Conservation (phyloP, 2,797 vertebrate species). For the Sebastes melanostomus region DNA sequence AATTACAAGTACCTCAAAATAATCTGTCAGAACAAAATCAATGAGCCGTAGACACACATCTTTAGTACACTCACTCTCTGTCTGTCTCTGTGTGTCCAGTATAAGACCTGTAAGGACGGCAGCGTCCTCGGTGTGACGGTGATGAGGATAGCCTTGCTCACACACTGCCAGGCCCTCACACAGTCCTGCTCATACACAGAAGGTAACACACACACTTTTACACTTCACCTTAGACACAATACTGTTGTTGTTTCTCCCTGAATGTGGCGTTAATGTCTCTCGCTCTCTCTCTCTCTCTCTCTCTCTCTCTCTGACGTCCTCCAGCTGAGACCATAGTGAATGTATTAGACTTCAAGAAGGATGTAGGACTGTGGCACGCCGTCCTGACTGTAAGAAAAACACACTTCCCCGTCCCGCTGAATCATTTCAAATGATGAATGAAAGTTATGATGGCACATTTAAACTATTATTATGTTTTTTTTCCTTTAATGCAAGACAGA, state of each 20-base stretch:
- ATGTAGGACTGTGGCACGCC: conserved; percentile 97
- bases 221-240: not conserved
- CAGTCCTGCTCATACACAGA: conserved; percentile 96
- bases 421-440: not conserved
- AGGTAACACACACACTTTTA: conserved; percentile 76
- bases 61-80: not conserved
- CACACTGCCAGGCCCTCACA: conserved; percentile 95
- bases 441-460: not conserved
- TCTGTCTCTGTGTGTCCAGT: conserved; percentile 75
- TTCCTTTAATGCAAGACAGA: not conserved
- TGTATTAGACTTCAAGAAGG: conserved; percentile 98
- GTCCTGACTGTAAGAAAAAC: conserved; percentile 90
- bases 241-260: not conserved
- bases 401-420: not conserved
- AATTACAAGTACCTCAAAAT: too few species aligned
- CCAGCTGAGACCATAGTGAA: conserved; percentile 98
- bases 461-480: not conserved
- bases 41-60: too few species aligned
- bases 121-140: conserved; percentile 94
- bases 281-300: not conserved
- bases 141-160: conserved; percentile 90
- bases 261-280: not conserved
- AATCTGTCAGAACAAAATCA: too few species aligned
- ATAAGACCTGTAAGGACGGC: conserved; percentile 98
- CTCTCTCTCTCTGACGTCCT: not conserved